phyloP scores from a whole-genome alignment of 1,140 invertebrate species.

The Drosophila sp. region DNA sequence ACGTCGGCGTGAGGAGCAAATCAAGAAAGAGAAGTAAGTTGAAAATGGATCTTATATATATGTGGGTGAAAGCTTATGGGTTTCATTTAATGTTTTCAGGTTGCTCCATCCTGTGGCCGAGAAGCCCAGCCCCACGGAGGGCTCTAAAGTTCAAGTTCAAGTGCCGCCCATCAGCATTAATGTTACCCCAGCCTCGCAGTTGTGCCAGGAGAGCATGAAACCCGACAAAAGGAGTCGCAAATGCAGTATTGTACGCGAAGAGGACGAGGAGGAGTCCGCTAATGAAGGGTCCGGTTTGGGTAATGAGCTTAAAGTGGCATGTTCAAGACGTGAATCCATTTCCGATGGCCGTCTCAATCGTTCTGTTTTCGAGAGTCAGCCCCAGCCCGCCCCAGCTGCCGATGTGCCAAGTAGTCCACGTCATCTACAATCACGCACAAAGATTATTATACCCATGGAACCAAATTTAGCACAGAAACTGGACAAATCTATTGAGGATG shows the following conservation, averaged over 20 bases:
- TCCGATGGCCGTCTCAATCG: slow-evolving; percentile 87
- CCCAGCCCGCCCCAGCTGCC: slow-evolving; percentile 27
- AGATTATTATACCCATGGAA: slow-evolving; percentile 67
- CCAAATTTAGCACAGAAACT: slow-evolving; percentile 69
- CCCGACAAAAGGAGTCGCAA: slow-evolving; percentile 87
- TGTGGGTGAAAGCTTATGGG: not conserved
- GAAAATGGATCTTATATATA: too few relatives aligned
- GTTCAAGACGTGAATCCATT: slow-evolving; percentile 85
- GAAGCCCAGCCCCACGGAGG: slow-evolving; percentile 65
- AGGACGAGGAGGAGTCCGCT: slow-evolving; percentile 90
- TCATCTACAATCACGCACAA: slow-evolving; percentile 43
- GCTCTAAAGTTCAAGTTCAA: slow-evolving; percentile 40
- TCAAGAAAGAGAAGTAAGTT: slow-evolving; percentile 81
- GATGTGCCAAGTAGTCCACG: slow-evolving; percentile 58
- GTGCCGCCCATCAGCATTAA: slow-evolving; percentile 71
- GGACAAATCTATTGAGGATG: slow-evolving; percentile 62
- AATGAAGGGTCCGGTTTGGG: slow-evolving; percentile 80
- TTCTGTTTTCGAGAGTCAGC: slow-evolving; percentile 83
- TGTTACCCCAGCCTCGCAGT: slow-evolving; percentile 63
- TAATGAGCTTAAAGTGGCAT: slow-evolving; percentile 83
- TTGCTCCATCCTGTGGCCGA: slow-evolving; percentile 45
- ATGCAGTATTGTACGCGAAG: slow-evolving; percentile 94
- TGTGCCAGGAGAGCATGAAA: slow-evolving; percentile 54
- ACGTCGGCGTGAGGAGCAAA: slow-evolving; percentile 87
- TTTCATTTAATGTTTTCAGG: not conserved